Evolutionary conservation across 2,113 vertebrate genomes (phyloP).

Genomic region (Benitochromis conjunctus): DNA sequence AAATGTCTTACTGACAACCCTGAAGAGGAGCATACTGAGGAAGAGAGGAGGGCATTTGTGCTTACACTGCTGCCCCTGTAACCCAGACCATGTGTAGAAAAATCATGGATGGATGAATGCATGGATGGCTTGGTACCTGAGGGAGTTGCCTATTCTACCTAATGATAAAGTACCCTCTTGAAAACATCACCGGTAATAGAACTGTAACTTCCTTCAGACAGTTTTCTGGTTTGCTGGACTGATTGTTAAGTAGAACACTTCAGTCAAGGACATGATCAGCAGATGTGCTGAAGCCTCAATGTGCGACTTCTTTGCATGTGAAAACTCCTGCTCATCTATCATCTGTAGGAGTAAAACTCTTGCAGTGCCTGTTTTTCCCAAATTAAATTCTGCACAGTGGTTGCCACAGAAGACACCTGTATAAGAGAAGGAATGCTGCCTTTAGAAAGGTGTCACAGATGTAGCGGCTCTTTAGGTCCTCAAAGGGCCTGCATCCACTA

Average conservation of each 20-base stretch:
- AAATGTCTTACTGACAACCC: neutral
- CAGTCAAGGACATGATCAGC: conserved; percentile 40
- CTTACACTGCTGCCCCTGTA: neutral
- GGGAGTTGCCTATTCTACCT: neutral
- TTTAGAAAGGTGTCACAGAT: conserved; percentile 37
- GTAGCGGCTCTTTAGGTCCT: conserved; percentile 39
- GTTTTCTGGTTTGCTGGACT: conserved; percentile 42
- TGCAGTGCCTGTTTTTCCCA: conserved; percentile 40
- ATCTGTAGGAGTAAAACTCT: conserved; percentile 43
- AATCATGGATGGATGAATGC: neutral
- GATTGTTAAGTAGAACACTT: conserved; percentile 33
- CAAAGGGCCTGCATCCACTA: neutral
- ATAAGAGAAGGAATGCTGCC: conserved; percentile 26
- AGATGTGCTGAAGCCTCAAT: conserved; percentile 25
- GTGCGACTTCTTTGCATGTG: conserved; percentile 50
- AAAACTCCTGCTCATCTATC: conserved; percentile 53
- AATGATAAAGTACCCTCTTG: neutral
- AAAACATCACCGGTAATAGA: conserved; percentile 9
- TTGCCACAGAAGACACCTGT: conserved; percentile 37
- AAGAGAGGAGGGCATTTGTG: neutral
- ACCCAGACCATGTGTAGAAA: neutral
- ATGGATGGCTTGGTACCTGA: neutral
- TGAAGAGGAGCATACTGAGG: neutral
- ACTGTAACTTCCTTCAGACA: conserved; percentile 12
- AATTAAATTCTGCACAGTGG: conserved; percentile 63